phyloP scores from a whole-genome alignment of 2,113 vertebrate species.

The Corapipo altera region DNA sequence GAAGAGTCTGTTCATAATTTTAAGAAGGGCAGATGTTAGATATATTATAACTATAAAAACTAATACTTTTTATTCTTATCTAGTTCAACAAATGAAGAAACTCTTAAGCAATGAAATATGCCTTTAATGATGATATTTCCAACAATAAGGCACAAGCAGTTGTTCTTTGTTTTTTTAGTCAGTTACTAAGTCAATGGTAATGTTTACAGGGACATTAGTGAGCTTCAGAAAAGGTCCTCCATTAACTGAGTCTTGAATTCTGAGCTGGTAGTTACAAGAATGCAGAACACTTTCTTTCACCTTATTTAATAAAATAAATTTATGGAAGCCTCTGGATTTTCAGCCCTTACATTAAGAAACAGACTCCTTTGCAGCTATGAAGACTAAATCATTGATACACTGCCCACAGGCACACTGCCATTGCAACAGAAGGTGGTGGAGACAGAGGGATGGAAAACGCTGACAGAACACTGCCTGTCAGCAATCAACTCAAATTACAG shows the following conservation, averaged over 20 bases:
- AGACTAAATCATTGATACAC: neutral
- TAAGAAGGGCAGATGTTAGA: neutral
- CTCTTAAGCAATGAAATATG: neutral
- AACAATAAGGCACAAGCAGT: neutral
- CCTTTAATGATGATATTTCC: neutral
- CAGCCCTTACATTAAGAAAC: neutral
- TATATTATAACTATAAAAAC: neutral
- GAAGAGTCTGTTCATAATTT: neutral
- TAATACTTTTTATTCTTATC: neutral
- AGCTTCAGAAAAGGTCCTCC: neutral
- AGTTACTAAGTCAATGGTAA: neutral
- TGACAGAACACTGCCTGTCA: slow-evolving; percentile 17
- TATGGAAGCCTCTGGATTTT: neutral
- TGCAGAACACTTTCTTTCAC: neutral
- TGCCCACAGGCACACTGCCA: neutral
- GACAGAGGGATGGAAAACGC: neutral
- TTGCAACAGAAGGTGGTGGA: slow-evolving; percentile 12
- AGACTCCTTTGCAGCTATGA: neutral
- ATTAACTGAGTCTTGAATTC: neutral
- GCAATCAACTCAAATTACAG: neutral
- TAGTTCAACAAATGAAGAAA: neutral
- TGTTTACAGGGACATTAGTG: neutral
- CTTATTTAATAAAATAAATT: neutral
- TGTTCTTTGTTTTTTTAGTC: neutral
- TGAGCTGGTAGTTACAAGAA: neutral